Conservation (phyloP, 2,113 vertebrate species). For the Brienomyrus brachyistius region DNA sequence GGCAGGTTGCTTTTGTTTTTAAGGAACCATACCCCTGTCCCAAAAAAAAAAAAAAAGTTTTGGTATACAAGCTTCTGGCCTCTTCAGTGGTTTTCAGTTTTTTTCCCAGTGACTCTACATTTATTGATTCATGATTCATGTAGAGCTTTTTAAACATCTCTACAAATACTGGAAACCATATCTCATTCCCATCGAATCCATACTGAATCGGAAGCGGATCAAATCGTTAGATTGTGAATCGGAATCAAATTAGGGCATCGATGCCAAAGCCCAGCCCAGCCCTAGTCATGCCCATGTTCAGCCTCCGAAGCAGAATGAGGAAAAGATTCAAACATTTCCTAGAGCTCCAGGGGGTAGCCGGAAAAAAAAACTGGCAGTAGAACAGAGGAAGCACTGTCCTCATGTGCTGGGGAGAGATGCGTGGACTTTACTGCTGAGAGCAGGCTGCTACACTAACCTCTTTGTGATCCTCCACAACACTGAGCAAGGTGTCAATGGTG, state of each 20-base stretch:
- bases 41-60: background rate
- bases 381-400: background rate
- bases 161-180: background rate
- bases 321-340: background rate
- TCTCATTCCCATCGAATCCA: background rate
- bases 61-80: background rate
- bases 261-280: background rate
- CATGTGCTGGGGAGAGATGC: background rate
- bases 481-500: constrained; percentile 95
- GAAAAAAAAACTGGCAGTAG: constrained; percentile 1
- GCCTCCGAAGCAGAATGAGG: constrained; percentile 38
- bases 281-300: constrained; percentile 21
- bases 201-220: background rate
- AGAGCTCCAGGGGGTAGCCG: constrained; percentile 46
- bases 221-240: background rate
- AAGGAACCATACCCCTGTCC: background rate
- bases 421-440: background rate
- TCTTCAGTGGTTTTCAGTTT: background rate
- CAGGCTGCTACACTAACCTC: constrained; percentile 67
- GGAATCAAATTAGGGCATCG: background rate
- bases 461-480: constrained; percentile 98
- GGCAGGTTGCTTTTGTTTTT: background rate
- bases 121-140: background rate
- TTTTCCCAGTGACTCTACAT: background rate
- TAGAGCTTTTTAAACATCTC: background rate